Evolutionary conservation across 2,888 invertebrate genomes (phyloP).

Genomic region (Notocelia uddmanniana): DNA sequence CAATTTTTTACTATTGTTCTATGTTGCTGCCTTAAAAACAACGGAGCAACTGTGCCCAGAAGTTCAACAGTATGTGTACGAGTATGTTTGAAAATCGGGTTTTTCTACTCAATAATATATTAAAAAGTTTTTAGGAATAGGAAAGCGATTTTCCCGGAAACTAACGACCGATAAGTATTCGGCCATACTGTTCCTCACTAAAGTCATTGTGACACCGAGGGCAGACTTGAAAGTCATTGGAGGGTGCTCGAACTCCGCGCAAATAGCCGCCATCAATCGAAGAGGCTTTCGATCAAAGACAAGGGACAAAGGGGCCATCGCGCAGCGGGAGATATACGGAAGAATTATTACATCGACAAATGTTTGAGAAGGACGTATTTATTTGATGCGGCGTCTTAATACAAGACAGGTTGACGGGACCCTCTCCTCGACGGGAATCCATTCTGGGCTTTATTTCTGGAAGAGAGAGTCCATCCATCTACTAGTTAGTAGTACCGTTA

Average conservation of each 20-base stretch:
- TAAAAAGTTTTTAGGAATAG: slow-evolving; percentile 3
- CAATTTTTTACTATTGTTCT: too few relatives aligned
- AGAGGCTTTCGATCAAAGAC: slow-evolving; percentile 79
- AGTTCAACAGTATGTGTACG: too few relatives aligned
- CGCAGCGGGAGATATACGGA: slow-evolving; percentile 69
- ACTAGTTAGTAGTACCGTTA: too few relatives aligned
- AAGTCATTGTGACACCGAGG: slow-evolving; percentile 58
- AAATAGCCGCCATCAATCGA: slow-evolving; percentile 81
- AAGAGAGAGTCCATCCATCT: slow-evolving; percentile 8
- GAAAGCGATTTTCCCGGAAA: slow-evolving; percentile 21
- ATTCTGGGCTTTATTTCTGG: slow-evolving; percentile 14
- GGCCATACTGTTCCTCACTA: slow-evolving; percentile 52
- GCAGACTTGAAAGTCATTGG: slow-evolving; percentile 68
- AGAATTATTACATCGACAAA: slow-evolving; percentile 71
- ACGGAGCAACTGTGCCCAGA: too few relatives aligned
- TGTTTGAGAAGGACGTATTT: slow-evolving; percentile 60
- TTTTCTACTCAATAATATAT: neutral
- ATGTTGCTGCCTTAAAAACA: too few relatives aligned
- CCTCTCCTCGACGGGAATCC: slow-evolving; percentile 17
- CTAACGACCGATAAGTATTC: slow-evolving; percentile 30
- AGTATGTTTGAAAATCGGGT: too few relatives aligned
- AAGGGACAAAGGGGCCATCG: slow-evolving; percentile 75
- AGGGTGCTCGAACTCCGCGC: slow-evolving; percentile 66
- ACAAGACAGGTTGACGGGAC: slow-evolving; percentile 32
- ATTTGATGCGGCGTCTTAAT: slow-evolving; percentile 53